phyloP scores from a whole-genome alignment of 2,888 invertebrate genomes.

The Mythimna albipuncta region DNA sequence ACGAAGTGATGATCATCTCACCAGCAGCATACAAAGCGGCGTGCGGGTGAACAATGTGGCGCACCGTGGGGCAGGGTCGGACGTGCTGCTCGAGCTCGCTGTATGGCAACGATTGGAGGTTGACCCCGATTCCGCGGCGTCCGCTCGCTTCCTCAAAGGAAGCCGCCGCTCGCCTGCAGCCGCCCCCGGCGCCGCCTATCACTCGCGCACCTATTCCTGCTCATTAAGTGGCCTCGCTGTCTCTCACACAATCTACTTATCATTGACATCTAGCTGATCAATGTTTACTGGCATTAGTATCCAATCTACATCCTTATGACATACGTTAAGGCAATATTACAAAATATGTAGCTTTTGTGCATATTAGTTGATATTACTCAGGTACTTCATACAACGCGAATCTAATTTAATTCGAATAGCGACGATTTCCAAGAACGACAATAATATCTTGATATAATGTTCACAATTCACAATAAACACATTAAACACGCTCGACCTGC shows the following conservation, averaged over 20 bases:
- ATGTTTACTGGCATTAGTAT: background rate
- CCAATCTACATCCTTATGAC: background rate
- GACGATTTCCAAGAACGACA: slow-evolving; percentile 9
- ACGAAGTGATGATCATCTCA: background rate
- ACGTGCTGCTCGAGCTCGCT: slow-evolving; percentile 34
- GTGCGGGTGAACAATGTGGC: slow-evolving; percentile 12
- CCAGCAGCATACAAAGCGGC: background rate
- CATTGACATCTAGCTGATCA: background rate
- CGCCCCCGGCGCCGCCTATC: slow-evolving; percentile 21
- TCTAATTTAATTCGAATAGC: slow-evolving; percentile 7
- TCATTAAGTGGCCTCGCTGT: slow-evolving; percentile 1
- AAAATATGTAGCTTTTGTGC: no score
- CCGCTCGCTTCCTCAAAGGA: slow-evolving; percentile 57
- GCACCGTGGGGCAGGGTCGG: slow-evolving; percentile 2
- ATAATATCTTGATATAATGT: slow-evolving; percentile 16
- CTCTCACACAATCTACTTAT: background rate
- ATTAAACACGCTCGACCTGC: slow-evolving; percentile 1
- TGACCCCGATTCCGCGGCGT: slow-evolving; percentile 57
- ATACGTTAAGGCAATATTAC: background rate
- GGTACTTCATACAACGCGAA: slow-evolving; percentile 2
- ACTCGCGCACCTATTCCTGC: background rate
- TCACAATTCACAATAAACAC: slow-evolving; percentile 18
- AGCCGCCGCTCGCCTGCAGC: slow-evolving; percentile 38
- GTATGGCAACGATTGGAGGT: slow-evolving; percentile 52
- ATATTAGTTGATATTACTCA: background rate